These are phyloP conservation scores for Heliconius hermathena DNA, from an alignment of 1,140 invertebrate genomes.

Conservation along the genomic window DNA sequence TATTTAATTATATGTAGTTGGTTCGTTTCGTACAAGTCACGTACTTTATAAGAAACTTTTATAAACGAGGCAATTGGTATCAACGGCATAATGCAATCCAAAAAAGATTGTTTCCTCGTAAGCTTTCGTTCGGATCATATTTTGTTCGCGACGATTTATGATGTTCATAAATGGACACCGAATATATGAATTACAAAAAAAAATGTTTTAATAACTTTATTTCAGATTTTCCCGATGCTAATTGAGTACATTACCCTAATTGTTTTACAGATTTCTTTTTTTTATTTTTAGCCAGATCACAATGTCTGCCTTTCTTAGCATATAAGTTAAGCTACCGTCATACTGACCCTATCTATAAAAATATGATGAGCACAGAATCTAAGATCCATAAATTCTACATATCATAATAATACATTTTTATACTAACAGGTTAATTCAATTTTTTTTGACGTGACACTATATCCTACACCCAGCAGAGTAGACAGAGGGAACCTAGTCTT, in stretches of 20 bases:
- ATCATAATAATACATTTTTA: too few species aligned
- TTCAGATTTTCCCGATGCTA: background rate
- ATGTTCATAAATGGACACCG: background rate
- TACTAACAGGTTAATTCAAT: too few species aligned
- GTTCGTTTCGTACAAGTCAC: constrained; percentile 43
- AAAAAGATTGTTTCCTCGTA: constrained; percentile 43
- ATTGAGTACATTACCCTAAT: background rate
- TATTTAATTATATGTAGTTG: constrained; percentile 54
- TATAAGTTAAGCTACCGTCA: too few species aligned
- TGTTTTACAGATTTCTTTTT: background rate
- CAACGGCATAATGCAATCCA: constrained; percentile 40
- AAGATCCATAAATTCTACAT: too few species aligned
- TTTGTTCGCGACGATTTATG: constrained; percentile 18
- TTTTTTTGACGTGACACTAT: too few species aligned
- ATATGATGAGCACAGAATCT: too few species aligned
- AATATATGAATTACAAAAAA: background rate
- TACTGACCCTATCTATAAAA: too few species aligned
- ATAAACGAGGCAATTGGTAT: constrained; percentile 45
- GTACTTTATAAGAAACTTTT: constrained; percentile 47
- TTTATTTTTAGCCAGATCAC: background rate
- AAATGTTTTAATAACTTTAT: background rate
- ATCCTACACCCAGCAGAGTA: too few species aligned
- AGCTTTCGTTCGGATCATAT: constrained; percentile 39
- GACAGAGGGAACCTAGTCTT: too few species aligned
- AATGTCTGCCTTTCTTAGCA: background rate